A percentile compares a stretch with the other conserved stretches of the same genome.
These are phyloP conservation scores for Lophotis ruficrista DNA, from an alignment of 2,113 vertebrate species.

Conservation along the genomic window DNA sequence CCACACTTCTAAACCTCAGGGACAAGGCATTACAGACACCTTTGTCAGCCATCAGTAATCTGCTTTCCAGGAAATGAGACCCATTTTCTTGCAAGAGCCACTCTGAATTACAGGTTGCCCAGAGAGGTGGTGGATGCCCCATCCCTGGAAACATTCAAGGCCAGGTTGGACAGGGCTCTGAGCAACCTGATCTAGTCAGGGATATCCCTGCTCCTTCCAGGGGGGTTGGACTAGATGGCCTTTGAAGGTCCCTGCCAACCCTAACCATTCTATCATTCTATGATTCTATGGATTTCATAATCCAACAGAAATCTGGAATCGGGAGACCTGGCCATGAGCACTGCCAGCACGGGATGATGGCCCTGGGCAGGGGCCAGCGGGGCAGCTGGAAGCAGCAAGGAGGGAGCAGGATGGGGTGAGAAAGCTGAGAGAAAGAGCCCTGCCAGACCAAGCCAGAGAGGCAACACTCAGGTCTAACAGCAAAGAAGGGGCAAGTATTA, in stretches of 20 bases:
- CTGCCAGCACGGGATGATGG: neutral
- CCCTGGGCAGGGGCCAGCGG: accelerated
- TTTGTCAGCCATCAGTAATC: neutral
- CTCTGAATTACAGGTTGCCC: too few species aligned
- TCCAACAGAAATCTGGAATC: neutral
- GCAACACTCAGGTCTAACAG: neutral
- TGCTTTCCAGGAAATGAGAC: neutral
- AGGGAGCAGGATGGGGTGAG: neutral
- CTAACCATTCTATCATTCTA: too few species aligned
- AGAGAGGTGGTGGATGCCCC: too few species aligned
- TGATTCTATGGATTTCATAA: neutral
- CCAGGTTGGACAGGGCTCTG: too few species aligned
- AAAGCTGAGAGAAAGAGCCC: neutral
- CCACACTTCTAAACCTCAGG: neutral
- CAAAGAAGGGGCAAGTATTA: neutral
- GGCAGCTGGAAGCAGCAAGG: neutral
- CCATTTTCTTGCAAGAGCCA: neutral
- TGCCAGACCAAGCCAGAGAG: accelerated
- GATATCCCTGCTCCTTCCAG: too few species aligned
- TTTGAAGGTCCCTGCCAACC: too few species aligned
- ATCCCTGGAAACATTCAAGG: too few species aligned
- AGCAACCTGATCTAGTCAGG: too few species aligned
- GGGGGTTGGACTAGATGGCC: too few species aligned
- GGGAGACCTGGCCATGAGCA: accelerated
- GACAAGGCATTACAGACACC: neutral